These are phyloP conservation scores for Caenorhabditis virilis DNA, from an alignment of 2,888 invertebrate species.

Conservation along the genomic window DNA sequence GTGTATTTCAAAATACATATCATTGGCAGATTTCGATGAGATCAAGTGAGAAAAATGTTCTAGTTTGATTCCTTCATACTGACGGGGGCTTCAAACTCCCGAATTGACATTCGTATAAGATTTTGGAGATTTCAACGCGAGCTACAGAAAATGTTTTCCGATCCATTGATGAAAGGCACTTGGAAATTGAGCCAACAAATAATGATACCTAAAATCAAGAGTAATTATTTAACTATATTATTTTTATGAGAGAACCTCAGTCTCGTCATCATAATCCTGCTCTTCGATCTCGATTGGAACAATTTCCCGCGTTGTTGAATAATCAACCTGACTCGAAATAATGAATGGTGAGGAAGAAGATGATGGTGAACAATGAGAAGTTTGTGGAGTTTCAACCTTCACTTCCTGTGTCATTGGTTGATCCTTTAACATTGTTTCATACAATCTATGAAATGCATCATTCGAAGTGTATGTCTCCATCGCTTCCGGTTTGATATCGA, in stretches of 20 bases:
- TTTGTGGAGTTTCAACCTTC: background rate
- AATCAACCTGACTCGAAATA: background rate
- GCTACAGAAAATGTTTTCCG: slow-evolving; percentile 37
- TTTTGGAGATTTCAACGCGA: slow-evolving; percentile 44
- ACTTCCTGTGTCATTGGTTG: background rate
- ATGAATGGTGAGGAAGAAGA: background rate
- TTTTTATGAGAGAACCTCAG: slow-evolving; percentile 1
- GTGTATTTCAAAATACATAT: too few species aligned
- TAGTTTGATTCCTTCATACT: background rate
- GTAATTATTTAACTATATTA: too few species aligned
- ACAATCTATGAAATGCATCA: slow-evolving; percentile 2
- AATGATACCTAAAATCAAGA: slow-evolving; percentile 29
- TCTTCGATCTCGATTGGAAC: background rate
- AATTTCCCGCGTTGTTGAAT: background rate
- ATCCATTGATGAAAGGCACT: slow-evolving; percentile 35
- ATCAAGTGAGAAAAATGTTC: too few species aligned
- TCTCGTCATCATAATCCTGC: background rate
- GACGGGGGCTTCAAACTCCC: background rate
- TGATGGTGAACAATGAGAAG: background rate
- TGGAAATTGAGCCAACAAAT: slow-evolving; percentile 37
- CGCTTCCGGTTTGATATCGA: too few species aligned
- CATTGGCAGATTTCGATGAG: too few species aligned
- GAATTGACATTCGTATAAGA: slow-evolving; percentile 13
- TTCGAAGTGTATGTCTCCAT: background rate
- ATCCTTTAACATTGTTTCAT: background rate